Evolutionary conservation across 2,113 vertebrate species (phyloP).

Genomic region (Chaetodon auriga): DNA sequence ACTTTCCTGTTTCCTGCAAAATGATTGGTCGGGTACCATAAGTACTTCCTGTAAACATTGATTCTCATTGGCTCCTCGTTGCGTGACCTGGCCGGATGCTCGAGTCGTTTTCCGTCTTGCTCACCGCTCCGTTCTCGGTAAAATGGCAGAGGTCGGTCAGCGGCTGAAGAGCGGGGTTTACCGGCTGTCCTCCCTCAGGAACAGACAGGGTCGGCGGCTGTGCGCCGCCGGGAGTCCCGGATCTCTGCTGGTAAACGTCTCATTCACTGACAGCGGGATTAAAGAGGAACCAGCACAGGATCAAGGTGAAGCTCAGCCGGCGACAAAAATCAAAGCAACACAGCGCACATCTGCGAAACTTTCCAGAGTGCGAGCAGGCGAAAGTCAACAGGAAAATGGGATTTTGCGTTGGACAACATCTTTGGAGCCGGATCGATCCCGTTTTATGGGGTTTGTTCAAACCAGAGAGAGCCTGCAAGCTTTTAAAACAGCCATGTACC

Average conservation of each 20-base stretch:
- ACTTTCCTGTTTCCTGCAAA: not conserved
- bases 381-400: not conserved
- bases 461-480: not conserved
- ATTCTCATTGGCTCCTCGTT: slow-evolving; percentile 58
- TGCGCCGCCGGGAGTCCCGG: not conserved
- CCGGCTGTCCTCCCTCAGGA: slow-evolving; percentile 51
- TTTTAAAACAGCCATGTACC: not conserved
- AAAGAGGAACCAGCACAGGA: not conserved
- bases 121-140: not conserved
- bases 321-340: not conserved
- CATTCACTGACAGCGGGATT: not conserved
- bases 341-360: slow-evolving; percentile 23
- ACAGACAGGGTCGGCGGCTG: not conserved
- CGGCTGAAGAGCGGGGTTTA: slow-evolving; percentile 51
- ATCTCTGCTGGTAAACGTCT: not conserved
- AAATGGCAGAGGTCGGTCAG: slow-evolving; percentile 84
- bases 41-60: slow-evolving; percentile 57
- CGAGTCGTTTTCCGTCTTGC: slow-evolving; percentile 9
- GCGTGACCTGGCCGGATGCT: slow-evolving; percentile 48
- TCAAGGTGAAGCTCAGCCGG: not conserved
- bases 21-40: slow-evolving; percentile 28
- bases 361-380: slow-evolving; percentile 11
- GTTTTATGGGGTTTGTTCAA: not conserved
- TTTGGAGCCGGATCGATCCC: not conserved
- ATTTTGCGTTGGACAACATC: not conserved